Evolutionary conservation across 2,113 vertebrate species (phyloP), one percentile per base, ranked within the genome.

Genomic region (Aramus guarauna): DNA sequence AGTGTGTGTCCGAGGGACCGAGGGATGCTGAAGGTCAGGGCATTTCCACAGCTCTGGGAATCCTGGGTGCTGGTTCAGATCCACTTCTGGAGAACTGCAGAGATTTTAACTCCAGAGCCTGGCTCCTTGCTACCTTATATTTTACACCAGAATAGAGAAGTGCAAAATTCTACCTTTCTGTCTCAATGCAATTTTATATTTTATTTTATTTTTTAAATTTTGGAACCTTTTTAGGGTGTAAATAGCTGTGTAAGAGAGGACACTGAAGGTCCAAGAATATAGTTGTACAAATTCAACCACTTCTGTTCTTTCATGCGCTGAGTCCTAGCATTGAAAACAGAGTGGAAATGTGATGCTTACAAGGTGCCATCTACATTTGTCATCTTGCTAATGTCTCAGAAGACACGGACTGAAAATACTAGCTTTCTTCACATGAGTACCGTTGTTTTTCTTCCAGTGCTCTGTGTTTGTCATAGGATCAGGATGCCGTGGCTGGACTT

Each of bases 1-100:
- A 15, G 18, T 39, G 1, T 10, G 21, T 36, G 24, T 29, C 45
- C 1, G 1, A 69, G n/a, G 4, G 9, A 13, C 45, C 0, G 0
- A 66, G 43, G 30, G 18, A 62, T 58, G 56, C 52, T 82, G 76
- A 34, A 74, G 41, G 69, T 39, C 45, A n/a, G 14, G 22, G 16
- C 14, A 12, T 5, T 67, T 86, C 26, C 47, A 36, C 1, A 3
- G 16, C 37, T 80, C 32, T 50, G 60, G n/a, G 41, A 52, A 74
- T 39, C 30, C 22, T 0, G 1, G 11, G 8, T 56, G 34, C 26
- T 71, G 34, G 6, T 30, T 67, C 58, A 59, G 18, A 29, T 47
- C 19, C 18, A 3, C 21, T 80, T 63, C 37, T 84, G n/a, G 37
- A 55, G 15, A 86, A 18, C 41, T 20, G 29, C 23, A 69, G 32